Evolutionary conservation across 2,113 vertebrate species (phyloP).

Genomic region (Pituophis catenifer): DNA sequence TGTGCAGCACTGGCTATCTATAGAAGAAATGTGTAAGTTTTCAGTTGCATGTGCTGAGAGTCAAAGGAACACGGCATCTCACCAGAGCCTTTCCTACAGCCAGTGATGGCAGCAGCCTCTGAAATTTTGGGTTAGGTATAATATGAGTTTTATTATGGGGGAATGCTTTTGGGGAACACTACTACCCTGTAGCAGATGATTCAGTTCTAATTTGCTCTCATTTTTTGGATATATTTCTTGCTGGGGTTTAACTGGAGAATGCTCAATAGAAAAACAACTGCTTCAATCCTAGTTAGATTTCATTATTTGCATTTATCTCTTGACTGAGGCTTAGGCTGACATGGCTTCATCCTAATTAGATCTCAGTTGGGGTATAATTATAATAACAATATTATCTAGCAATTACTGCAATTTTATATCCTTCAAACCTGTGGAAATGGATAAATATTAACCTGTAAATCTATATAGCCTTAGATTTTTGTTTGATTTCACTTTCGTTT

Average conservation of each 20-base stretch:
- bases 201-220: not conserved
- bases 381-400: not conserved
- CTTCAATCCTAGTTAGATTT: not conserved
- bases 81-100: not conserved
- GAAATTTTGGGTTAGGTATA: not conserved
- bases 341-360: not conserved
- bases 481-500: not conserved
- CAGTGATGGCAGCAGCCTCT: not conserved
- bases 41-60: not conserved
- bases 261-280: not conserved
- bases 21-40: not conserved
- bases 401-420: not conserved
- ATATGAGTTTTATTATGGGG: not conserved
- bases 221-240: not conserved
- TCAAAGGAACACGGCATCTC: not conserved
- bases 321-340: not conserved
- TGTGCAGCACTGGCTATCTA: too few species aligned
- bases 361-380: not conserved
- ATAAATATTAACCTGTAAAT: not conserved
- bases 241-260: not conserved
- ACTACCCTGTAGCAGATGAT: not conserved
- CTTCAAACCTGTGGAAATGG: not conserved
- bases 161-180: not conserved
- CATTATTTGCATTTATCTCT: not conserved
- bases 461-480: not conserved